Percentiles rank a stretch among this genome's conserved stretches.
Evolutionary conservation across 2,888 invertebrate species (phyloP).

Genomic region (Halocaridina rubra): DNA sequence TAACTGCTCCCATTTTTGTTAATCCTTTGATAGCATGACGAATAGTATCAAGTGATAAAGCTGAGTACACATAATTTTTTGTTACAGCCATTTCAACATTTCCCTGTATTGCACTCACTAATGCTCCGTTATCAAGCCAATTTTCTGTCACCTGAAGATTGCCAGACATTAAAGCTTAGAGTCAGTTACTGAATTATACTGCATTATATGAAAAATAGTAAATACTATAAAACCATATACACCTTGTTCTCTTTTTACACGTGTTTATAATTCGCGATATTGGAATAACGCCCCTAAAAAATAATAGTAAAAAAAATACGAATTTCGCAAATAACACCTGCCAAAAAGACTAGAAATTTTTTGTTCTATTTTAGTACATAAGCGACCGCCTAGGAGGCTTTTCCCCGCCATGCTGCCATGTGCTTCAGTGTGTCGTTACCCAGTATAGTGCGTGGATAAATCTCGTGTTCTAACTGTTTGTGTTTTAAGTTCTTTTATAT

Average conservation of each 20-base stretch:
- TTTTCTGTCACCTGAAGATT: conserved; percentile 15
- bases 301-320: no score
- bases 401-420: no score
- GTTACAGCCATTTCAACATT: background rate
- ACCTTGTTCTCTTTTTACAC: no score
- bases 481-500: no score
- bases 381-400: background rate
- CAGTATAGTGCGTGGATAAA: no score
- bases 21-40: conserved; percentile 52
- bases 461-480: no score
- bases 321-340: no score
- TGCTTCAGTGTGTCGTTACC: no score
- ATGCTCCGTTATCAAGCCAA: conserved; percentile 32
- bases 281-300: no score
- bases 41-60: conserved; percentile 56
- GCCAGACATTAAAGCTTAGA: background rate
- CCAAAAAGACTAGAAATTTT: background rate
- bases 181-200: background rate
- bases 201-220: background rate
- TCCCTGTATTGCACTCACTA: conserved; percentile 25
- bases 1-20: conserved; percentile 38
- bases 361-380: no score
- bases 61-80: conserved; percentile 32
- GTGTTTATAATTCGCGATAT: no score
- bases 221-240: background rate